Base-by-base conservation (phyloP, 2,113 vertebrate species). In the Lampris megalopsis region DNA sequence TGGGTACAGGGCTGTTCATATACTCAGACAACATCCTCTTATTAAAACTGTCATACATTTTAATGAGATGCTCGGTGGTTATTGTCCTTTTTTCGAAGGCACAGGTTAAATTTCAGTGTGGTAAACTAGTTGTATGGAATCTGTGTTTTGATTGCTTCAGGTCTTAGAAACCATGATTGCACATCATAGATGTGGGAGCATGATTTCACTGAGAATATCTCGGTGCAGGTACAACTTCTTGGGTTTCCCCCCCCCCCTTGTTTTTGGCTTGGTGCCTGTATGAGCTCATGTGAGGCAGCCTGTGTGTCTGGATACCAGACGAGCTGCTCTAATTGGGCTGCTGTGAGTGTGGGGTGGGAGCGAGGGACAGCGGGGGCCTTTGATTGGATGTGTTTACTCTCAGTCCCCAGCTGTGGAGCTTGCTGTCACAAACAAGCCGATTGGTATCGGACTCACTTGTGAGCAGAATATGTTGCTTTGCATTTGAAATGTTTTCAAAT, bases 281-380 rank as follows among this genome's bases (percentile, higher is more conserved):
- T 68, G 45, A 66, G 68, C 76, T 60, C 0, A 9, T 74, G 43
- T 47, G 59, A 71, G 71, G 80, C 77, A 13, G 57, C 1, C 43
- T 64, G 73, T 49, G 11, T 54, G 9, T 35, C 73, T 77, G 73
- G 66, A 73, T 3, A 70, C 49, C 92, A 89, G 84, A 85, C 79
- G 71, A 84, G 35, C n/a, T 0, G 5, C n/a, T 85, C 85, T 93
- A 92, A 93, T 93, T 93, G 89, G 91, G 50, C 78, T 71, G 68
- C 68, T 67, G 80, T 62, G 8, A 72, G 80, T 72, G 41, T 65
- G 11, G 68, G 52, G 78, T 48, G 63, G 81, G 37, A 74, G 24
- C 10, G 63, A 64, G 63, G 57, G 70, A 76, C 85, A 79, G 84
- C 76, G 52, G 83, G 81, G 5, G 79, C 37, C 79, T 92, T 87